Percentiles rank a stretch among this genome's conserved stretches.
Evolutionary conservation across 2,888 invertebrate species (phyloP).

Genomic region (Cryptus armator): DNA sequence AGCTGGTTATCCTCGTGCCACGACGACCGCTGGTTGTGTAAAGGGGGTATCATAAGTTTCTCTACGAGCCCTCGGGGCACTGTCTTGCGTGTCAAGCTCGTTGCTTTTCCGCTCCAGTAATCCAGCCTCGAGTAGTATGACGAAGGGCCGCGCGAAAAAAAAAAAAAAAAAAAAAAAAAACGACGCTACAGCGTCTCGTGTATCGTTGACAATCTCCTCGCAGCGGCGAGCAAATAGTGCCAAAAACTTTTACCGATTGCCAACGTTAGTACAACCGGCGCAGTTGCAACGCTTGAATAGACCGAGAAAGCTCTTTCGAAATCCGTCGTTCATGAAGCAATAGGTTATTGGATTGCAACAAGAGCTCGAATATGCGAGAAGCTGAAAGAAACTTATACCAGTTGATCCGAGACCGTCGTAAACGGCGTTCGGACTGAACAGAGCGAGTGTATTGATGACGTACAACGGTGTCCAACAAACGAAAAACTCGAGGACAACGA

Average conservation of each 20-base stretch:
- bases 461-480: constrained; percentile 96
- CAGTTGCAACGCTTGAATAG: constrained; percentile 90
- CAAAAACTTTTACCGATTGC: not conserved
- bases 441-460: constrained; percentile 91
- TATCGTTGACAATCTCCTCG: not conserved
- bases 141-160: not conserved
- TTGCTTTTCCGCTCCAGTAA: not conserved
- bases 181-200: too few species aligned
- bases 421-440: constrained; percentile 90
- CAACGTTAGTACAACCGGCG: constrained; percentile 83
- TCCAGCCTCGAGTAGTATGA: not conserved
- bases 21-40: too few species aligned
- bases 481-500: constrained; percentile 95
- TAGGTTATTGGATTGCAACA: constrained; percentile 97
- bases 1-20: not conserved
- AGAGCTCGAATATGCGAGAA: constrained; percentile 93
- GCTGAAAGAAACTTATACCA: constrained; percentile 90
- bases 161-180: not conserved
- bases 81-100: constrained; percentile 11
- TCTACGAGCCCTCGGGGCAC: constrained; percentile 1
- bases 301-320: constrained; percentile 92
- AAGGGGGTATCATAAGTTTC: constrained; percentile 13
- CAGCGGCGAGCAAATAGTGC: not conserved
- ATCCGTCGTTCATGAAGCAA: constrained; percentile 96
- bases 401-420: constrained; percentile 91